These are phyloP conservation scores for Argyra leucocephala DNA, from an alignment of 2,888 invertebrate genomes.

Conservation along the genomic window DNA sequence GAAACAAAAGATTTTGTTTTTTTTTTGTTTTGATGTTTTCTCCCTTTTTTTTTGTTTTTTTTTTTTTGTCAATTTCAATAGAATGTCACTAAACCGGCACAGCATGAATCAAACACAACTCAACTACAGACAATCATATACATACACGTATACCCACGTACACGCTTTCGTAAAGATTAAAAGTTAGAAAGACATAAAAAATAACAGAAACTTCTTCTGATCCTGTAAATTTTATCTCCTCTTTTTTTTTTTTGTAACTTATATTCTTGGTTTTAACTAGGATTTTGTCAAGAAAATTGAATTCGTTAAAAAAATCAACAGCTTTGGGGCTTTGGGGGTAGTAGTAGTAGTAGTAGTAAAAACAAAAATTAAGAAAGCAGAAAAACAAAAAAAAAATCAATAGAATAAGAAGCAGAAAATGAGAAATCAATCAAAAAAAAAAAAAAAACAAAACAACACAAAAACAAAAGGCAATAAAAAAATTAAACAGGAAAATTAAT, in stretches of 20 bases:
- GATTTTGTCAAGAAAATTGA: slow-evolving; percentile 1
- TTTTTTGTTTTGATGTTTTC: neutral
- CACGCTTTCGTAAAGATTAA: no score
- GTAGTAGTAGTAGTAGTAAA: no score
- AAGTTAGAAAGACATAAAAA: no score
- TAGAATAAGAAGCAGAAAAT: neutral
- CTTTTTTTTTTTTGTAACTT: neutral
- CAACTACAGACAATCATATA: no score
- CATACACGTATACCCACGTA: no score
- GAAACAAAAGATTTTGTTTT: neutral
- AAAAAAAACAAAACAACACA: neutral
- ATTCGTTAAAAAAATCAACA: neutral
- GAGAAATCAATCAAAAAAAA: neutral
- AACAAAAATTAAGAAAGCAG: neutral
- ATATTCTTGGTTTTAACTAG: neutral
- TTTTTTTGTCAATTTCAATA: neutral
- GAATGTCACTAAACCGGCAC: no score
- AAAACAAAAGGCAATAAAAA: neutral
- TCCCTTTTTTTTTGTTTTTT: neutral
- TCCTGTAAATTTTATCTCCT: neutral
- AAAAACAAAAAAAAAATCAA: neutral
- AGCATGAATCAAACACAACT: no score
- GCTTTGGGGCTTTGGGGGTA: neutral
- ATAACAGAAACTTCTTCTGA: neutral
- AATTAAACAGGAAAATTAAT: neutral